A percentile compares a stretch with the other conserved stretches of the same genome.
Conservation (phyloP, 1,140 invertebrate species). For the Vanessa tameamea region DNA sequence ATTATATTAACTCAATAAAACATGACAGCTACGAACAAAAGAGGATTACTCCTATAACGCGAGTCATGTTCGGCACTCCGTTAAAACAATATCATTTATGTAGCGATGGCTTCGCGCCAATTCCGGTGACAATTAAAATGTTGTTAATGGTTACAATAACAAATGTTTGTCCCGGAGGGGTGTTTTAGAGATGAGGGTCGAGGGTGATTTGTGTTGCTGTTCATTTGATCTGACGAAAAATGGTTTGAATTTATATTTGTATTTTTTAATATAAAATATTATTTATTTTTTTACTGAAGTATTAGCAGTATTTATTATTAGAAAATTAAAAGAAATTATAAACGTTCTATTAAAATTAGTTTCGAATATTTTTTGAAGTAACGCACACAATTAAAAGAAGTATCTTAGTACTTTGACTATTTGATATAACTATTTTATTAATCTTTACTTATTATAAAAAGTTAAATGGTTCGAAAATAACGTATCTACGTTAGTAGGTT, state of each 20-base stretch:
- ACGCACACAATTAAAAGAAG: too few species aligned
- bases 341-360: too few species aligned
- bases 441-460: too few species aligned
- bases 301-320: too few species aligned
- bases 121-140: constrained; percentile 49
- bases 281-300: too few species aligned
- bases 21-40: background rate
- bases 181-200: constrained; percentile 17
- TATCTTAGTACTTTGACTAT: too few species aligned
- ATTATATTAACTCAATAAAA: background rate
- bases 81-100: constrained; percentile 29
- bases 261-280: too few species aligned
- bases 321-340: background rate
- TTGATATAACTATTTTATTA: too few species aligned
- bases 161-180: constrained; percentile 52
- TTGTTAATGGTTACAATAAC: constrained; percentile 58
- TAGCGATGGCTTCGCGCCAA: constrained; percentile 24
- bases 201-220: constrained; percentile 10
- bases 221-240: background rate
- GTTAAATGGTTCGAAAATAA: too few species aligned
- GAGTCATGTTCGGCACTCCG: constrained; percentile 27
- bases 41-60: constrained; percentile 2
- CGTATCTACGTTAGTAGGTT: too few species aligned
- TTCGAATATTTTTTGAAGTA: too few species aligned
- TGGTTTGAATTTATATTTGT: background rate